phyloP scores from a whole-genome alignment of 2,797 vertebrate genomes.

The Sitta carolinensis region DNA sequence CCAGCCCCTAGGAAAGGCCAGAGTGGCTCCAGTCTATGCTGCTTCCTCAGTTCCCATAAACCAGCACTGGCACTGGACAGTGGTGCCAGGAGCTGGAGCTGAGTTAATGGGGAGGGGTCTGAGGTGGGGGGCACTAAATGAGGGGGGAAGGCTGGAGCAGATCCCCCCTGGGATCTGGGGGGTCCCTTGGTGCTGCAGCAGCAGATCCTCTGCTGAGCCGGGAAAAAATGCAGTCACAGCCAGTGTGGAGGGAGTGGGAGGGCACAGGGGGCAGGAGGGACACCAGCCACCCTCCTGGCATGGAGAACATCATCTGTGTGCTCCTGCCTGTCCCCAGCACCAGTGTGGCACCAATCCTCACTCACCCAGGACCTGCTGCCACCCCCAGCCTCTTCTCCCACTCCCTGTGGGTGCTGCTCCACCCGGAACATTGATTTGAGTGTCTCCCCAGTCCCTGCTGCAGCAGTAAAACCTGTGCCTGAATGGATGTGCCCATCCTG shows the following conservation, averaged over 20 bases:
- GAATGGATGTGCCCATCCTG: too few relatives aligned
- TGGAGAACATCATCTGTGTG: accelerated
- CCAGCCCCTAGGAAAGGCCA: not conserved
- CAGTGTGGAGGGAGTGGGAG: not conserved
- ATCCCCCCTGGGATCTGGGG: not conserved
- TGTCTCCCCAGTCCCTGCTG: accelerated
- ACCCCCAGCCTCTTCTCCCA: not conserved
- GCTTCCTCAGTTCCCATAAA: not conserved
- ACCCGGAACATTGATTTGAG: accelerated
- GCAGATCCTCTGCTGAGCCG: not conserved
- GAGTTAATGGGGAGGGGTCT: not conserved
- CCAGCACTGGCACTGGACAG: accelerated
- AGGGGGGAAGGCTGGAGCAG: not conserved
- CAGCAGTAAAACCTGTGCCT: not conserved
- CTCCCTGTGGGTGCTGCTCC: not conserved
- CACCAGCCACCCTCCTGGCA: not conserved
- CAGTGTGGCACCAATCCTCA: accelerated
- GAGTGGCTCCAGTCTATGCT: not conserved
- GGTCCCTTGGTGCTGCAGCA: not conserved
- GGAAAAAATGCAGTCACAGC: accelerated
- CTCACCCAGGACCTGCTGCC: accelerated
- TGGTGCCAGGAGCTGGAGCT: not conserved
- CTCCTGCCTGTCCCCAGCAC: accelerated
- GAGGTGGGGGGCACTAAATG: accelerated
- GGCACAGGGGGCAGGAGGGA: not conserved